Conservation (phyloP, 1,140 invertebrate species). For the Paraescarpia echinospica region DNA sequence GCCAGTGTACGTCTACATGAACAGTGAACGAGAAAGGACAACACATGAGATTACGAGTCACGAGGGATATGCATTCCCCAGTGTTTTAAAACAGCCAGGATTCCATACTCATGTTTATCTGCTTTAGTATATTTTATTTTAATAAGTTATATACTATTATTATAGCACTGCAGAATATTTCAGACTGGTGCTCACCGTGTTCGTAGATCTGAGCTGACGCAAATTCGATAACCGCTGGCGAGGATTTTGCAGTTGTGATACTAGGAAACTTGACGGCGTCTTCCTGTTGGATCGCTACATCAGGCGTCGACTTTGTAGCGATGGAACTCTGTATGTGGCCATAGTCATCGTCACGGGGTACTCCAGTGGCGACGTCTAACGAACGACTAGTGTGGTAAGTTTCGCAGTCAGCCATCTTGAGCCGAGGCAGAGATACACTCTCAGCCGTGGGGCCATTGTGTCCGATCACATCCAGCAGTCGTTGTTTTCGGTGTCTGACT, state of each 20-base stretch:
- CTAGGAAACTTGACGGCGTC: background rate
- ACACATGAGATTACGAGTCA: too few species aligned
- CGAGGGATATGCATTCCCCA: too few species aligned
- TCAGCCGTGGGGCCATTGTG: too few species aligned
- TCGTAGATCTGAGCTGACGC: background rate
- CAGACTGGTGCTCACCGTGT: background rate
- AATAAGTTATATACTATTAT: background rate
- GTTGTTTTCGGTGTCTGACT: background rate
- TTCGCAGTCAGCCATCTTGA: background rate
- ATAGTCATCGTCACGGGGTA: background rate
- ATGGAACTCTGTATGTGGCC: background rate
- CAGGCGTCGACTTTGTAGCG: background rate
- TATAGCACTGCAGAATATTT: background rate
- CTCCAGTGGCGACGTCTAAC: background rate
- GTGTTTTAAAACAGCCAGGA: too few species aligned
- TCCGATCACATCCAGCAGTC: background rate
- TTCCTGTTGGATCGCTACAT: background rate
- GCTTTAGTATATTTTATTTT: too few species aligned
- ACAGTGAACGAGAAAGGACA: too few species aligned
- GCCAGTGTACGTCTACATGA: too few species aligned
- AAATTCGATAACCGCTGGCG: background rate
- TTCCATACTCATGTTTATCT: too few species aligned
- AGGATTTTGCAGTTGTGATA: background rate
- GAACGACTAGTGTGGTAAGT: background rate
- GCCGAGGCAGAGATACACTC: background rate